Conservation (phyloP, 2,113 vertebrate species). For the Bambusicola thoracicus region DNA sequence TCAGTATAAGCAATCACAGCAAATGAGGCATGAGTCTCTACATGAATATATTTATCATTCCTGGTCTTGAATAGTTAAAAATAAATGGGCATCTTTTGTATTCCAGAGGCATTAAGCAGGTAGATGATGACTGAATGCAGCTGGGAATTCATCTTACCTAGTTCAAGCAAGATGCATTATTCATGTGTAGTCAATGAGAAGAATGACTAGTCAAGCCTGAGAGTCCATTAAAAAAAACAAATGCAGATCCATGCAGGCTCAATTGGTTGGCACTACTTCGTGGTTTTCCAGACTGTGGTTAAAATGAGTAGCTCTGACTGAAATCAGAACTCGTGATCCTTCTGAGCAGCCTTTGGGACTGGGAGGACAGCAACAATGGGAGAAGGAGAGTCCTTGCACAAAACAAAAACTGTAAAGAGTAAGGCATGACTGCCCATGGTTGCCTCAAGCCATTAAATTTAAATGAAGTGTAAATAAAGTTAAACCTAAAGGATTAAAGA, state of each 20-base stretch:
- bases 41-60: neutral
- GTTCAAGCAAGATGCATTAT: conserved; percentile 34
- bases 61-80: conserved; percentile 18
- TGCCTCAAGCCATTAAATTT: conserved; percentile 63
- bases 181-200: conserved; percentile 55
- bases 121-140: conserved; percentile 10
- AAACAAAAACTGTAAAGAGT: conserved; percentile 4
- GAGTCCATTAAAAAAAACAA: conserved; percentile 60
- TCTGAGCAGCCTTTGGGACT: conserved; percentile 34
- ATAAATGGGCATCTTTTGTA: neutral
- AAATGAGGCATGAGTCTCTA: neutral
- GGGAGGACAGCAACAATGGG: neutral
- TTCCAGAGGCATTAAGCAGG: conserved; percentile 19
- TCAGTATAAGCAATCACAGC: neutral
- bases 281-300: conserved; percentile 18
- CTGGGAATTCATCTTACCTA: conserved; percentile 46
- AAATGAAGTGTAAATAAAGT: conserved; percentile 68
- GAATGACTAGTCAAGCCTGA: conserved; percentile 56
- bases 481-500: conserved; percentile 69
- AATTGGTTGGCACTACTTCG: conserved; percentile 6
- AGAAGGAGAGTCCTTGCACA: conserved; percentile 21
- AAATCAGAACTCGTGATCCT: conserved; percentile 6
- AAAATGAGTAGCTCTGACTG: neutral
- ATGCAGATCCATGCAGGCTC: neutral
- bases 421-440: conserved; percentile 26